These are phyloP conservation scores for Drosophila rubida DNA, from an alignment of 2,888 invertebrate genomes.

Conservation along the genomic window DNA sequence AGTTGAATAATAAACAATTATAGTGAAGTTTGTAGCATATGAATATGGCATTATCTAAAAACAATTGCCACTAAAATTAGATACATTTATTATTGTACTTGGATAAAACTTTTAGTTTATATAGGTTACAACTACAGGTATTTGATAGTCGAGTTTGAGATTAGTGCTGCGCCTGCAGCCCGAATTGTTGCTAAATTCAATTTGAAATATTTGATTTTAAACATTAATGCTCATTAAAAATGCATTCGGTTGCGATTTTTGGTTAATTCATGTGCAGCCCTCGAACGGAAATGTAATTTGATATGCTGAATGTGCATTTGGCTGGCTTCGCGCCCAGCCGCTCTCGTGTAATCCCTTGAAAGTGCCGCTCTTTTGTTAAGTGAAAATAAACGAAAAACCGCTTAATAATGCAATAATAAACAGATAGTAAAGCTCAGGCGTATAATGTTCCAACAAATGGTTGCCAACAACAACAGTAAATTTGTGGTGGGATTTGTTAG, in stretches of 20 bases:
- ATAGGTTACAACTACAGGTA: too few species aligned
- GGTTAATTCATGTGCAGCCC: constrained; percentile 32
- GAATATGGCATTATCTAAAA: too few species aligned
- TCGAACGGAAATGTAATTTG: constrained; percentile 53
- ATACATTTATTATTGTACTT: too few species aligned
- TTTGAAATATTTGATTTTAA: constrained; percentile 51
- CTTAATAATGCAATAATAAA: constrained; percentile 60
- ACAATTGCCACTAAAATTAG: too few species aligned
- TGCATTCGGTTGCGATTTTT: constrained; percentile 32
- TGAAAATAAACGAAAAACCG: constrained; percentile 33
- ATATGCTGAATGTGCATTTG: constrained; percentile 50
- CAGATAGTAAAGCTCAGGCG: constrained; percentile 17
- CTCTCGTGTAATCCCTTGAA: too few species aligned
- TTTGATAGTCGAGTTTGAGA: background rate
- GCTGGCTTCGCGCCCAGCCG: background rate
- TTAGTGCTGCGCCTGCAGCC: background rate
- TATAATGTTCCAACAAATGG: constrained; percentile 37
- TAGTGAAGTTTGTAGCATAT: too few species aligned
- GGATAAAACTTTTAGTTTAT: too few species aligned
- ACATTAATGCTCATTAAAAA: constrained; percentile 63
- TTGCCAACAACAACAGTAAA: constrained; percentile 16
- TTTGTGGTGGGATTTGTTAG: constrained; percentile 31
- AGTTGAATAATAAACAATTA: too few species aligned
- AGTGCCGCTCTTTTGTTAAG: background rate
- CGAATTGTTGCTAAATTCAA: constrained; percentile 42